Conservation (phyloP, 2,113 vertebrate genomes). For the Vidua chalybeata region DNA sequence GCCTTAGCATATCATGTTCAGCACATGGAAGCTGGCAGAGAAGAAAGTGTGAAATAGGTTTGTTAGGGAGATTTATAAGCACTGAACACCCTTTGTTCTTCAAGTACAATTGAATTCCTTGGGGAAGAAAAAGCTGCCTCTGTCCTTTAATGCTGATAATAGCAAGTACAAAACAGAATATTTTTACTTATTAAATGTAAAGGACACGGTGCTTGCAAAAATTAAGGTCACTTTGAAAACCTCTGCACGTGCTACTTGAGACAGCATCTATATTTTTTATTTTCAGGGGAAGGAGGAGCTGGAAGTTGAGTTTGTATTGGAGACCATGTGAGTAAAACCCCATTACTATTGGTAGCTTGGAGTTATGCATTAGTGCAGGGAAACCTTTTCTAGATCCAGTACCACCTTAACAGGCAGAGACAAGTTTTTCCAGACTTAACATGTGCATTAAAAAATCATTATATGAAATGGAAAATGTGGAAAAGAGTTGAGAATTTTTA, state of each 20-base stretch:
- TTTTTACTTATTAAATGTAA: background rate
- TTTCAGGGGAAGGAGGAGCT: slow-evolving; percentile 55
- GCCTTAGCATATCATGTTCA: background rate
- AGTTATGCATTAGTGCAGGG: background rate
- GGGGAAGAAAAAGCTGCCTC: background rate
- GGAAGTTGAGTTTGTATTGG: slow-evolving; percentile 58
- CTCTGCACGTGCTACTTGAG: background rate
- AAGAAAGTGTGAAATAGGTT: background rate
- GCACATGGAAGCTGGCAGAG: background rate
- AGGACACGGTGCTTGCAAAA: background rate
- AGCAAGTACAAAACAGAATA: background rate
- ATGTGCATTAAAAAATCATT: background rate
- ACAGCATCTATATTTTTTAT: background rate
- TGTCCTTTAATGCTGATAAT: background rate
- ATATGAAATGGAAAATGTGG: background rate
- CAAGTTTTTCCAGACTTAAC: background rate
- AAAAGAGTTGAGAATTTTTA: background rate
- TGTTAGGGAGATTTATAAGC: background rate
- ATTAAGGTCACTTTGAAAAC: background rate
- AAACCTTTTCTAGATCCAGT: background rate
- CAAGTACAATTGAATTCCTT: background rate
- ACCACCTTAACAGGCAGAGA: background rate
- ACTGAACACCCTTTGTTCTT: background rate
- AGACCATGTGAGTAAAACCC: slow-evolving; percentile 52
- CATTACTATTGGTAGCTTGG: background rate